Conservation (phyloP, 1,140 invertebrate genomes). For the Achroia grisella region DNA sequence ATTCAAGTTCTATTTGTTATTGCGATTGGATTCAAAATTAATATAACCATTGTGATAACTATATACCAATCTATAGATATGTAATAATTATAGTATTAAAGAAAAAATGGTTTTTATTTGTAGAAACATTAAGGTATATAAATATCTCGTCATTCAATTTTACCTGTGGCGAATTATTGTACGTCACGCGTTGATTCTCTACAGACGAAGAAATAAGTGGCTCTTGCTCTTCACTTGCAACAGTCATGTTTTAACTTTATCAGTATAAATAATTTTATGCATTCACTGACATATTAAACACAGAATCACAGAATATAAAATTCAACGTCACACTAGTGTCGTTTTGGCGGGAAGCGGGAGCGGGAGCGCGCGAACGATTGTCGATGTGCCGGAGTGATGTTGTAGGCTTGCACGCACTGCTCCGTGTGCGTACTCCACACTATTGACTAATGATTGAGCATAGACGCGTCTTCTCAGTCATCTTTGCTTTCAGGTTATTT, state of each 20-base stretch:
- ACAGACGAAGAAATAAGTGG: slow-evolving; percentile 56
- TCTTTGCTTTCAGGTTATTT: too few species aligned
- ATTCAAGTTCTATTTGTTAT: too few species aligned
- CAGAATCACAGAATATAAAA: background rate
- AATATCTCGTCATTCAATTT: slow-evolving; percentile 6
- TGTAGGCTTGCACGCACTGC: background rate
- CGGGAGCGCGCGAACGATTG: slow-evolving; percentile 3
- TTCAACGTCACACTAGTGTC: background rate
- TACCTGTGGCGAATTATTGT: slow-evolving; percentile 54
- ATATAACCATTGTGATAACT: too few species aligned
- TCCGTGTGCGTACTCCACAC: background rate
- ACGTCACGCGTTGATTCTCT: slow-evolving; percentile 58
- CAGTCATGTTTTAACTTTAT: slow-evolving; percentile 51
- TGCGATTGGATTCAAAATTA: too few species aligned
- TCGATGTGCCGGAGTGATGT: background rate
- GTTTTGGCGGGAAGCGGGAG: slow-evolving; percentile 20
- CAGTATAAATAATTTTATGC: slow-evolving; percentile 10
- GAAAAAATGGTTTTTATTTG: too few species aligned
- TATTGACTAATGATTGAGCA: background rate
- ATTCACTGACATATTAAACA: slow-evolving; percentile 8
- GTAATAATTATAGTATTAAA: too few species aligned
- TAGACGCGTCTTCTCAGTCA: too few species aligned
- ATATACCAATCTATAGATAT: too few species aligned
- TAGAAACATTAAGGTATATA: too few species aligned
- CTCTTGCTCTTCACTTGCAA: slow-evolving; percentile 56